These are phyloP conservation scores for Tachuris rubrigastra DNA, from an alignment of 2,113 vertebrate species.

Conservation along the genomic window DNA sequence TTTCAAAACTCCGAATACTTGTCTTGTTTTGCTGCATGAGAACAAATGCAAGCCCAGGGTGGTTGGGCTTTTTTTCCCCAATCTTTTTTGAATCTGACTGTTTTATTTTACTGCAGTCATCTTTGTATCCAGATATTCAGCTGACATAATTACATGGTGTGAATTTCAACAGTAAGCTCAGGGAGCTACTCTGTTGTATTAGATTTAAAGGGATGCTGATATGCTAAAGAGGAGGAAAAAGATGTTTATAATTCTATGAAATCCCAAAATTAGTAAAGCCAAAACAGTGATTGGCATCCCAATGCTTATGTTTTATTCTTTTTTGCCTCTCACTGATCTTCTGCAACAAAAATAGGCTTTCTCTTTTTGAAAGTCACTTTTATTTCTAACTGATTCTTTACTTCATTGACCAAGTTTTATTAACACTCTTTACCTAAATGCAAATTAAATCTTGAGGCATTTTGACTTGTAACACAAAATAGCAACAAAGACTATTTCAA, in stretches of 20 bases:
- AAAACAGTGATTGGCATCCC: background rate
- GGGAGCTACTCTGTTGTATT: background rate
- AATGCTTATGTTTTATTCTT: background rate
- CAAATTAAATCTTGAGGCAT: background rate
- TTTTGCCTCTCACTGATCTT: background rate
- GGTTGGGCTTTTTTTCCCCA: background rate
- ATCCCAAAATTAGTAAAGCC: background rate
- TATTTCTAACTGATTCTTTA: background rate
- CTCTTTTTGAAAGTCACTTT: background rate
- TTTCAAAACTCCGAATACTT: background rate
- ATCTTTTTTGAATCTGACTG: background rate
- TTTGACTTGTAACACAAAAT: background rate
- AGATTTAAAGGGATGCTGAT: background rate
- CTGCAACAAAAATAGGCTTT: background rate
- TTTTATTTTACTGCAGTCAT: background rate
- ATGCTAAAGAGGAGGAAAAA: slow-evolving; percentile 4
- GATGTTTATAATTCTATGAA: background rate
- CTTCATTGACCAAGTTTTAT: background rate
- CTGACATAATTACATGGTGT: background rate
- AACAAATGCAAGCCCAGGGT: background rate
- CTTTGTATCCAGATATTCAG: background rate
- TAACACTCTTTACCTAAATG: slow-evolving; percentile 11
- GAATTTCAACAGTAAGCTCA: background rate
- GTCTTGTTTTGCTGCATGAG: background rate
- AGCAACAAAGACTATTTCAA: background rate